Base-by-base conservation (phyloP, 2,888 invertebrate genomes). In the Smittia sp. region DNA sequence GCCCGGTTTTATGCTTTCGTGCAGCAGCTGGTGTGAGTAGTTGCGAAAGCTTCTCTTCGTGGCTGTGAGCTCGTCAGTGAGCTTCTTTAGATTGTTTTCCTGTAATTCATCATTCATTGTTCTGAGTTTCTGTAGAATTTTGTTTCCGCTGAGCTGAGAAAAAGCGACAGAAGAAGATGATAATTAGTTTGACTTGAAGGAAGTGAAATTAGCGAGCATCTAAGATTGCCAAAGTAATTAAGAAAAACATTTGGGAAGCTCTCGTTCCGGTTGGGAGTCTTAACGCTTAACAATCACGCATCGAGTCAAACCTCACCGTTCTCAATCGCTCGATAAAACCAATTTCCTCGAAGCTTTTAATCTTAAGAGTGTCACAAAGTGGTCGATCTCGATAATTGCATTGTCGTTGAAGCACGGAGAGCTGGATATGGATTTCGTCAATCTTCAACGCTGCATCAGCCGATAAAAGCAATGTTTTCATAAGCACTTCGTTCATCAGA, bases 361-460 rank as follows among this genome's bases (percentile, higher is more conserved):
- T 86, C 79, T 91, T 89, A 76, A 93, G 83, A 13, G 91, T 90
- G 76, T 91, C 91, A 80, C 92, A 93, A 0, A 93, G 85, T 58
- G 89, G 86, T 27, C 88, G 85, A 81, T 92, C 92, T 77, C 88
- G 87, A 73, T 84, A 81, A 67, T 85, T 84, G 80, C 93, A 93
- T 77, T 89, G 88, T 77, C 88, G 87, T 79, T 83, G 82, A 75
- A 83, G 75, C 73, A 82, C 82, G 63, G 82, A 82, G 75, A 83
- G 75, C 77, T 82, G 82, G 78, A 82, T 82, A 77, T 82, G 82
- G 27, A 83, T 78, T 76, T 83, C 82, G 76, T 82, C 82, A 80
- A 82, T 81, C 76, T 82, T 80, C 68, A 80, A 80, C n/a, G 81
- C 78, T 15, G 82, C 82, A 77, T 82, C 82, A 77, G 82, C 81